A percentile compares a stretch with the other conserved stretches of the same genome.
phyloP scores from a whole-genome alignment of 2,888 invertebrate species.

The Plagodis dolabraria region DNA sequence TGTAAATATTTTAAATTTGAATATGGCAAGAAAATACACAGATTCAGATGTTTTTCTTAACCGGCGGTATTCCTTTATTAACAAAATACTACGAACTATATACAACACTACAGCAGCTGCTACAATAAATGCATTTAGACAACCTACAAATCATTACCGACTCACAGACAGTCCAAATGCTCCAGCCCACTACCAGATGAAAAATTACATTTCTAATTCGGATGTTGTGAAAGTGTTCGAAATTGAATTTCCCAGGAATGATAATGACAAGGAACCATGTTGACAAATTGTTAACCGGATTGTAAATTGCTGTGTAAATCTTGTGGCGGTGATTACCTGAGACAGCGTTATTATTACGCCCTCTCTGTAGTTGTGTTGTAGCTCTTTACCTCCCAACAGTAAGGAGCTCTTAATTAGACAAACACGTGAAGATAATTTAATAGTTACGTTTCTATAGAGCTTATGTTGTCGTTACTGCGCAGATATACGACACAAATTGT shows the following conservation, averaged over 20 bases:
- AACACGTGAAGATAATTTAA: conserved; percentile 8
- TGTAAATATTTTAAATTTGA: no score
- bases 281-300: conserved; percentile 28
- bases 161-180: no score
- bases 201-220: conserved; percentile 1
- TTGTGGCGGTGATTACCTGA: conserved; percentile 21
- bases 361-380: conserved; percentile 4
- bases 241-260: conserved; percentile 23
- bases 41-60: no score
- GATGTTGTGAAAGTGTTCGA: conserved; percentile 18
- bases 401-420: conserved; percentile 10
- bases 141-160: no score
- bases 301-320: conserved; percentile 24
- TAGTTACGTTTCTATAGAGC: neutral
- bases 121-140: no score
- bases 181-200: no score
- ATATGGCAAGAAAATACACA: neutral
- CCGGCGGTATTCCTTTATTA: no score
- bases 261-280: conserved; percentile 20
- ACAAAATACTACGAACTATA: no score
- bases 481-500: no score
- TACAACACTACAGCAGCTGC: no score
- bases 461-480: no score
- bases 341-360: conserved; percentile 3
- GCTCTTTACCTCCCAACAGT: neutral